phyloP scores from a whole-genome alignment of 2,113 vertebrate species.

The Callionymus lyra region DNA sequence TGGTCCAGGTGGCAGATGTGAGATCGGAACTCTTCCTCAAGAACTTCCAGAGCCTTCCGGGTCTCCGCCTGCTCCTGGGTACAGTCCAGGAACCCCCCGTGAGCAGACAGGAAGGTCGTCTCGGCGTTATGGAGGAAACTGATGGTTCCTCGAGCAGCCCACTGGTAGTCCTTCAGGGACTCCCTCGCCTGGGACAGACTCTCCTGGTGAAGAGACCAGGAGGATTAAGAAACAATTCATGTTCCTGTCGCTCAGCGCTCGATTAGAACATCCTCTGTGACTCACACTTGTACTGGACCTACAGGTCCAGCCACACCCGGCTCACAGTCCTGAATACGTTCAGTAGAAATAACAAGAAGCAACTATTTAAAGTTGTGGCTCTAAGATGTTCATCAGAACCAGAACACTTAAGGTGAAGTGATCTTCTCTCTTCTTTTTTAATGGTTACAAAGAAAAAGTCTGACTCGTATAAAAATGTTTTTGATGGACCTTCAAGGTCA shows the following conservation, averaged over 20 bases:
- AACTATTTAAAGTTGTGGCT: no score
- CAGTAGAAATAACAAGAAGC: no score
- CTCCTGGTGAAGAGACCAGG: slow-evolving; percentile 55
- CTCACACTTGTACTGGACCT: no score
- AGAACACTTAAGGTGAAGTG: no score
- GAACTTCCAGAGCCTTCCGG: slow-evolving; percentile 34
- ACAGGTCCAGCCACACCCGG: no score
- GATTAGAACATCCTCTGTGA: no score
- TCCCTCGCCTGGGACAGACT: slow-evolving; percentile 63
- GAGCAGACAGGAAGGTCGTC: slow-evolving; percentile 41
- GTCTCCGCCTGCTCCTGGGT: slow-evolving; percentile 39
- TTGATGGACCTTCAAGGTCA: no score
- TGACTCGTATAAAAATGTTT: no score
- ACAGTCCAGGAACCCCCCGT: slow-evolving; percentile 51
- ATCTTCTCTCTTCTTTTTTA: no score
- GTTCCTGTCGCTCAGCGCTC: background rate
- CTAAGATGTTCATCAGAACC: no score
- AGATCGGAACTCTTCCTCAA: slow-evolving; percentile 63
- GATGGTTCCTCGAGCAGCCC: slow-evolving; percentile 55
- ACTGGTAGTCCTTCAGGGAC: slow-evolving; percentile 58
- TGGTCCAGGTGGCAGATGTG: slow-evolving; percentile 57
- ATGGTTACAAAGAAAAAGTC: no score
- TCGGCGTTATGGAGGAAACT: slow-evolving; percentile 60
- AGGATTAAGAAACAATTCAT: background rate
- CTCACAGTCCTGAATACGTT: no score